These are phyloP conservation scores for Parelbella ahira DNA, from an alignment of 2,888 invertebrate genomes.

Conservation along the genomic window DNA sequence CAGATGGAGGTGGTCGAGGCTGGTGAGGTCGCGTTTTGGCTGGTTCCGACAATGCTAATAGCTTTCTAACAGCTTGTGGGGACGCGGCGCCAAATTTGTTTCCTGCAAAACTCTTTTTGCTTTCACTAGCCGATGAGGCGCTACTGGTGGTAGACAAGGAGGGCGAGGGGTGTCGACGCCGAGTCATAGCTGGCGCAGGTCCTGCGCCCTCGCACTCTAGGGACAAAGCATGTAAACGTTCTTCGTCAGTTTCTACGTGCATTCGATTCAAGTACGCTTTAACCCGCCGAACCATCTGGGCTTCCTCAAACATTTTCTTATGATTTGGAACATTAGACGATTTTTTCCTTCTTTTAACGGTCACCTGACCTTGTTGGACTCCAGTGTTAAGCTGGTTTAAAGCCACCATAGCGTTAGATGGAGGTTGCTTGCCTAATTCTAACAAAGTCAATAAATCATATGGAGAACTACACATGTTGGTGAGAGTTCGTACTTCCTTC, in stretches of 20 bases:
- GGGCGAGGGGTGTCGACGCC: conserved; percentile 94
- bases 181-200: conserved; percentile 81
- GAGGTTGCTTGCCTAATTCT: conserved; percentile 92
- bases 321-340: conserved; percentile 95
- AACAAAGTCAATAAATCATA: conserved; percentile 92
- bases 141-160: conserved; percentile 96
- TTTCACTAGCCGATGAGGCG: conserved; percentile 92
- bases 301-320: conserved; percentile 99
- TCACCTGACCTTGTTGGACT: conserved; percentile 86
- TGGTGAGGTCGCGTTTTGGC: conserved; percentile 94
- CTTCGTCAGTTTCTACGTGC: conserved; percentile 95
- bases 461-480: conserved; percentile 97
- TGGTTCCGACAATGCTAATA: conserved; percentile 93
- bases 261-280: conserved; percentile 97
- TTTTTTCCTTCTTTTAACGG: conserved; percentile 94
- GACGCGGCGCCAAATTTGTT: conserved; percentile 94
- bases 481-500: conserved; percentile 93
- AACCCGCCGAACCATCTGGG: conserved; percentile 98
- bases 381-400: conserved; percentile 91
- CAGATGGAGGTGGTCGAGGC: conserved; percentile 84
- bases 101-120: conserved; percentile 80
- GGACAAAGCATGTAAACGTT: conserved; percentile 92
- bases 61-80: conserved; percentile 97
- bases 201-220: conserved; percentile 91
- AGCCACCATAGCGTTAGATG: conserved; percentile 93